Base-by-base conservation (phyloP, 1,140 invertebrate genomes). In the Drosophila mauritiana region DNA sequence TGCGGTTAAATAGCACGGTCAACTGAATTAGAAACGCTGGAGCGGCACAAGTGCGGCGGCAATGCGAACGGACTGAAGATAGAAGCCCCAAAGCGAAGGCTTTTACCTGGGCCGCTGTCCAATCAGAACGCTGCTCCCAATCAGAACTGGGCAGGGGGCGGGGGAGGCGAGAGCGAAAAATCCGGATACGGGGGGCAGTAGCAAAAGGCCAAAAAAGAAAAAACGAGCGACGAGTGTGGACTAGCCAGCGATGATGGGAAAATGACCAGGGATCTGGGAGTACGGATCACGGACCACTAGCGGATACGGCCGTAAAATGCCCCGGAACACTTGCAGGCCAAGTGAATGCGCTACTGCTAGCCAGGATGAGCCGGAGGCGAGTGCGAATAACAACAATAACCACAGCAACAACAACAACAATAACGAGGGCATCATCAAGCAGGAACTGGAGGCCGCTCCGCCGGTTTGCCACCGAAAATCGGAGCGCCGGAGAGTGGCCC, bases 321-420 rank as follows among this genome's bases (percentile, higher is more conserved):
- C 84, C 68, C 88, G 85, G 77, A 89, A 74, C 77, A 89, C 84
- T 89, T 89, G 84, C 84, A 89, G 84, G 84, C 54, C 84, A 90
- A 89, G 84, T 89, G 84, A 74, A 74, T 77, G 76, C 67, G 83
- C 74, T 76, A 79, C 74, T 76, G 75, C 70, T 76, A 77, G 49
- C 51, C 64, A 62, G 45, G 61, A 76, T 45, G 55, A 62, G 1
- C 39, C 36, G 20, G 46, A 75, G 25, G 52, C 49, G 45, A 53
- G 59, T 34, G 54, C 40, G 42, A 74, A 70, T 70, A 67, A 63
- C 15, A 64, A 67, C 67, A 69, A 69, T 22, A 59, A 63, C 17
- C 70, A 72, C 22, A 55, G 49, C 39, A 73, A 48, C 63, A 56
- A 58, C 36, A 51, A 57, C 17, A 53, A 55, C 12, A 53, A 46